Evolutionary conservation across 2,888 invertebrate species (phyloP), one percentile per base, ranked within the genome.

Genomic region (Dynastes maya): DNA sequence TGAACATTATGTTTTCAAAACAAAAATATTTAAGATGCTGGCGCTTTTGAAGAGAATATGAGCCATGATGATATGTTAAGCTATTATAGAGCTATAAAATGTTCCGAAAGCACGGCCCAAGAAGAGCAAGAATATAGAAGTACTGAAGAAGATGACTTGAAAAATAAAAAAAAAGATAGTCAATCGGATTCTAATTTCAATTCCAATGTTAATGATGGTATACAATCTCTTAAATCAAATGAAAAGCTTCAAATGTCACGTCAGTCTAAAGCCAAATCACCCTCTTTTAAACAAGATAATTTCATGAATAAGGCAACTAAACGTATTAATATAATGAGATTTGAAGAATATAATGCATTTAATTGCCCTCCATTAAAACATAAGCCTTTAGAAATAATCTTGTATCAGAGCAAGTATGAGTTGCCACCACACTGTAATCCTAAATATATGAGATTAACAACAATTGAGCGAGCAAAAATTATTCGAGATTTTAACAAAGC

Each of bases 11-110:
- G 1, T 29, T 53, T 61, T 51, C 37, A 22, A 13, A 74, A 45
- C 45, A 16, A 58, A 58, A 58, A n/a, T 22, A 58, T 74, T 74
- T 27, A 74, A 83, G 83, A 81, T 49, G 82, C 81, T 40, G 82
- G 82, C 9, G 77, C 78, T 13, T 82, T 80, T 75, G 82, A 83
- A 71, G 61, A 76, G n/a, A 79, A 79, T 13, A 80, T 83, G 80
- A 77, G 49, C 55, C 32, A 70, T 9, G 71, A 78, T 16, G 82
- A 82, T 77, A 82, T 82, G 80, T 37, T 61, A 53, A 67, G 78
- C 40, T 63, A 81, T 13, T 83, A 81, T 75, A 75, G 79, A 8
- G 82, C 80, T 45, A 58, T 83, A 64, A 82, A 80, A 49, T 70
- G 80, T 75, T 83, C 83, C 1, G 79, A 82, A 79, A 75, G 32